Evolutionary conservation across 2,113 vertebrate genomes (phyloP), one percentile per base, ranked within the genome.

Genomic region (Brienomyrus longianalis): DNA sequence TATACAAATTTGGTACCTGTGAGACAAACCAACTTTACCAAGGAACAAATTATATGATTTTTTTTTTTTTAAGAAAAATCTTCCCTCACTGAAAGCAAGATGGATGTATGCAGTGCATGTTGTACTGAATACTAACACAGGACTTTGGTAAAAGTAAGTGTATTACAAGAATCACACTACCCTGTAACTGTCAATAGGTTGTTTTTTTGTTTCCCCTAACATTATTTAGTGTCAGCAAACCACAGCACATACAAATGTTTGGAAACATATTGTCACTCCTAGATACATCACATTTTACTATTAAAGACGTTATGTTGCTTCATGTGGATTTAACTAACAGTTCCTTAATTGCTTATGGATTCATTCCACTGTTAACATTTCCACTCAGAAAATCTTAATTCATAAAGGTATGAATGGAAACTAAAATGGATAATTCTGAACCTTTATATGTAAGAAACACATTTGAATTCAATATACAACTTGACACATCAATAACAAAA

Each of bases 1-100:
- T 90, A 47, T 84, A 86, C 89, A 86, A 84, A 86, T 54, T 85
- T 31, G 13, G 31, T 52, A 51, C 39, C 80, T 43, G 10, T 47
- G 21, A 27, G 13, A 62, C 3, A n/a, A 48, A 70, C 10, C 3
- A 47, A 21, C 15, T 84, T 89, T 89, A 43, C 45, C 9, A 87
- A 21, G 54, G 86, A 88, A 43, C 43, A 50, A 10, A 85, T 39
- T 39, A 39, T 39, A 39, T 39, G 39, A 39, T 39, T 39, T 39
- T 39, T 39, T 39, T 39, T 39, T 39, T 39, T 48, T 47, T 23
- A 84, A 21, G 39, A 47, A 9, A n/a, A 84, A 48, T 84, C 19
- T 21, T 39, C 74, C 35, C 31, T 39, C 74, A 52, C 31, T 52
- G 85, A 5, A 15, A 13, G n/a, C 11, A 86, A 51, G 45, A n/a